phyloP scores from a whole-genome alignment of 1,140 invertebrate species.

The Manduca sexta region DNA sequence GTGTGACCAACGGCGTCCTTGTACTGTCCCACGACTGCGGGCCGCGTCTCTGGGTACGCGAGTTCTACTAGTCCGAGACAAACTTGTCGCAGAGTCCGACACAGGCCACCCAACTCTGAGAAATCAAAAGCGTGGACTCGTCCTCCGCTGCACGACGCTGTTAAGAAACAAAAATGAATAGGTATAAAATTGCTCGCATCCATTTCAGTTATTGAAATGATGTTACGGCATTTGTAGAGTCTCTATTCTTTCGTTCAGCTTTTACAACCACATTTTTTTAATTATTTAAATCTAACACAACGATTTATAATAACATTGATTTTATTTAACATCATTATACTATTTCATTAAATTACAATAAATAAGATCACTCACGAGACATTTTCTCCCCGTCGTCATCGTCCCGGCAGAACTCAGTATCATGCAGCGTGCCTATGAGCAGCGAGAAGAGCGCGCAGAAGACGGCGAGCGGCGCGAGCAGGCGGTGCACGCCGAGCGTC shows the following conservation, averaged over 20 bases:
- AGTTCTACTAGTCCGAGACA: constrained; percentile 92
- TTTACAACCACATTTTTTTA: no score
- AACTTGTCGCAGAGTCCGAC: constrained; percentile 83
- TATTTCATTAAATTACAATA: constrained; percentile 9
- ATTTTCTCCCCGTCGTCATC: constrained; percentile 50
- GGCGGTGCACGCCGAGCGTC: constrained; percentile 78
- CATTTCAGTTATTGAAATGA: no score
- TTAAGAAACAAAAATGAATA: background rate
- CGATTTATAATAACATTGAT: no score
- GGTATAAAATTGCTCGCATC: no score
- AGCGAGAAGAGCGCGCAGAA: constrained; percentile 91
- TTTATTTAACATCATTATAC: no score
- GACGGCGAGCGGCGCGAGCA: constrained; percentile 87
- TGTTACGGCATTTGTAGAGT: no score
- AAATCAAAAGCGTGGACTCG: constrained; percentile 77
- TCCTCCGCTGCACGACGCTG: constrained; percentile 21
- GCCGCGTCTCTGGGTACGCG: constrained; percentile 88
- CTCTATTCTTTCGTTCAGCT: no score
- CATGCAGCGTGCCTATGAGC: constrained; percentile 88
- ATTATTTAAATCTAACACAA: no score
- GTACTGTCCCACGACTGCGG: constrained; percentile 40
- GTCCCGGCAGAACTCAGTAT: constrained; percentile 86
- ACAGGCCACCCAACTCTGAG: constrained; percentile 78
- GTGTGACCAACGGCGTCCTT: constrained; percentile 30
- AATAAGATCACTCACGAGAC: constrained; percentile 25